Evolutionary conservation across 2,113 vertebrate genomes (phyloP).

Genomic region (Podarcis cretensis): DNA sequence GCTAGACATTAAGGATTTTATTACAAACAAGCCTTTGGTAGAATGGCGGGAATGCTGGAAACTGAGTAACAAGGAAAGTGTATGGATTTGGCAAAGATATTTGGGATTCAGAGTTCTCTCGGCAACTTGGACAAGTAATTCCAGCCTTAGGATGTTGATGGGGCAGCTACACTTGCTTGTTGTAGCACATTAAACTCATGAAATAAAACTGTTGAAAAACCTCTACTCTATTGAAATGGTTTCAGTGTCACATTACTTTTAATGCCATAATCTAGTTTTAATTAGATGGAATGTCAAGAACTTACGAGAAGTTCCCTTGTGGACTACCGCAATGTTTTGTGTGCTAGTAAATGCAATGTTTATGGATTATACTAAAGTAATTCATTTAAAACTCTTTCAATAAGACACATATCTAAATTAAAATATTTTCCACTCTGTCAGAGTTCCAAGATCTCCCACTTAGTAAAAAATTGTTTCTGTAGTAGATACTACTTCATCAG

Average conservation of each 20-base stretch:
- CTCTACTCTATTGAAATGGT: neutral
- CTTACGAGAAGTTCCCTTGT: neutral
- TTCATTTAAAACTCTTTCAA: slow-evolving; percentile 2
- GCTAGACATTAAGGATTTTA: neutral
- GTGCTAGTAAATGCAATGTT: slow-evolving; percentile 16
- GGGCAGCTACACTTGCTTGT: neutral
- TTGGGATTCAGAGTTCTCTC: neutral
- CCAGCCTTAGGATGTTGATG: neutral
- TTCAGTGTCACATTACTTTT: slow-evolving; percentile 34
- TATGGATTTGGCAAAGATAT: neutral
- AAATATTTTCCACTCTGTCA: neutral
- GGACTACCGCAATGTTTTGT: neutral
- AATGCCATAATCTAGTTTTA: slow-evolving; percentile 37
- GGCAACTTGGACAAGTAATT: neutral
- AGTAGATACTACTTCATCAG: slow-evolving; percentile 29
- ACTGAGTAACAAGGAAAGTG: neutral
- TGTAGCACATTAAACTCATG: slow-evolving; percentile 8
- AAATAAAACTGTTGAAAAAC: slow-evolving; percentile 18
- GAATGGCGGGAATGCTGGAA: neutral
- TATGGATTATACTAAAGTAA: neutral
- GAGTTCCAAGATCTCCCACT: neutral
- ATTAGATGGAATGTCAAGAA: slow-evolving; percentile 36
- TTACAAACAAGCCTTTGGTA: neutral
- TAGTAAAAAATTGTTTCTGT: slow-evolving; percentile 25
- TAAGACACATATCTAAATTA: slow-evolving; percentile 1